Evolutionary conservation across 2,113 vertebrate species (phyloP), one percentile per base, ranked within the genome.

Genomic region (Pelvicachromis taeniatus): DNA sequence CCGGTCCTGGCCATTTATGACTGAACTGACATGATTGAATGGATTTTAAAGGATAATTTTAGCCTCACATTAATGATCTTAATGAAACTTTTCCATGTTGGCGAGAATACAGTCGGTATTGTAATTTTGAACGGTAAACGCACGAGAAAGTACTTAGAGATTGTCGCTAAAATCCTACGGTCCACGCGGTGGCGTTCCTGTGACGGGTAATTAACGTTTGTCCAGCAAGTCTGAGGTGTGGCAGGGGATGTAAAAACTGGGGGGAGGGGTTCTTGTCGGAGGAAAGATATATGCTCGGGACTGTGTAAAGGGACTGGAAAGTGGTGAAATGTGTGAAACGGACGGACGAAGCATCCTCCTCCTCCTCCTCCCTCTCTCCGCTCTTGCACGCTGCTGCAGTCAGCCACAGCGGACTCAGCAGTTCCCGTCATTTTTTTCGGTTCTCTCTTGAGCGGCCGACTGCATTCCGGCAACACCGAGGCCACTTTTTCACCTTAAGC

Each of bases 281-380:
- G 87, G 82, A 10, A 77, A 89, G 87, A 90, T 85, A 89, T 90
- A 95, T 83, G 88, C 91, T 90, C 55, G 6, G 58, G 77, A 80
- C 86, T 87, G 85, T 89, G 88, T 89, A 94, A 87, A 90, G 77
- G 85, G 93, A 92, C 94, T 91, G 85, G 79, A 61, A 93, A 94
- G 89, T 91, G 93, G 86, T 93, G 26, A 26, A 26, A 26, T 26
- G 92, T 94, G 91, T 94, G 92, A 94, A 1, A 95, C 83, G 53
- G 85, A 91, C 92, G 93, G 86, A 82, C 68, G 33, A 56, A 85
- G 56, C 81, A 26, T 58, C 85, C 87, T 63, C 59, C 86, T 63
- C 84, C 86, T 63, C 84, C 85, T 59, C 82, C 58, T 65, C 58
- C 17, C 4, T 12, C 40, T 70, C 40, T 48, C 21, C 13, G 16